These are phyloP conservation scores for Enteromius viviparus DNA, from an alignment of 2,797 vertebrate genomes.

Conservation along the genomic window DNA sequence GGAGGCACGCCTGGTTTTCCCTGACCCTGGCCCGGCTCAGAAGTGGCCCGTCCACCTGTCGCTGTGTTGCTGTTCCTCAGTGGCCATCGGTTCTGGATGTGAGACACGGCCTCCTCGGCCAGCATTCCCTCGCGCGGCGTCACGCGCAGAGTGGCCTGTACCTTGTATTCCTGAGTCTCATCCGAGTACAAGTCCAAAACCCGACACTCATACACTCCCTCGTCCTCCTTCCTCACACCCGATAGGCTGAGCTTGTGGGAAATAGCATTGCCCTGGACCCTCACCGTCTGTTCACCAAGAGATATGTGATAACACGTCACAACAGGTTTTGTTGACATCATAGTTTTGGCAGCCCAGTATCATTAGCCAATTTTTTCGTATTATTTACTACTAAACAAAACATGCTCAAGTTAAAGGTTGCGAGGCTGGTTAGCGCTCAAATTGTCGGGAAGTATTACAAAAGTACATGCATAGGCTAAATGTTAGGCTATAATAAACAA, in stretches of 20 bases:
- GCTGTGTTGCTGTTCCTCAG: constrained; percentile 75
- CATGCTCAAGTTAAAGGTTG: not conserved
- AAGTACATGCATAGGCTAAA: not conserved
- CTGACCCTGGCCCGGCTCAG: constrained; percentile 67
- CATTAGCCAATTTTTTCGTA: not conserved
- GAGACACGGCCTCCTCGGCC: constrained; percentile 90
- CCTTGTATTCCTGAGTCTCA: constrained; percentile 87
- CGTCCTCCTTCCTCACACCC: constrained; percentile 85
- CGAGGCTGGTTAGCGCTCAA: not conserved
- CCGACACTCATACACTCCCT: constrained; percentile 91
- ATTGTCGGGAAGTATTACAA: not conserved
- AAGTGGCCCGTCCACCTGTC: constrained; percentile 67
- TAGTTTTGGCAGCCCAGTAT: not conserved
- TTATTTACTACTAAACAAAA: constrained; percentile 11
- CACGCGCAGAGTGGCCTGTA: constrained; percentile 85
- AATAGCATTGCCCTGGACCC: constrained; percentile 93
- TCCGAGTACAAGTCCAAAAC: constrained; percentile 90
- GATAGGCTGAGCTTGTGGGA: constrained; percentile 91
- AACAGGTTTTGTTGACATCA: not conserved
- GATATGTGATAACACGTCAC: constrained; percentile 2
- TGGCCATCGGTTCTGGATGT: constrained; percentile 88
- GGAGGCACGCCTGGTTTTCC: constrained; percentile 69
- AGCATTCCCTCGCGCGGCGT: constrained; percentile 83
- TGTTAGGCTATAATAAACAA: not conserved
- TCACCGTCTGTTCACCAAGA: constrained; percentile 82